A percentile compares a stretch with the other conserved stretches of the same genome.
These are phyloP conservation scores for Dynastes hyllus DNA, from an alignment of 2,888 invertebrate genomes.

Conservation along the genomic window DNA sequence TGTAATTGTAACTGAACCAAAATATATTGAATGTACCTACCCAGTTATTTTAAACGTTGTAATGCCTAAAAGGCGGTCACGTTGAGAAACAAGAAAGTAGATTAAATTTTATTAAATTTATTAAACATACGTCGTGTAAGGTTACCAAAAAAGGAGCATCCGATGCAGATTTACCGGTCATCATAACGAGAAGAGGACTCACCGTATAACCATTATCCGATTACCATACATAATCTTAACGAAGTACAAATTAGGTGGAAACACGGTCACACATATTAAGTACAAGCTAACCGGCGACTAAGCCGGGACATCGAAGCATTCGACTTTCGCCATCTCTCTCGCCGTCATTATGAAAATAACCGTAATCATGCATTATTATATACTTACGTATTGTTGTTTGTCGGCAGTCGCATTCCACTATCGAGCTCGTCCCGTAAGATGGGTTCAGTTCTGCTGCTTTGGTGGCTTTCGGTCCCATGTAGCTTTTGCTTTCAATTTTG, in stretches of 20 bases:
- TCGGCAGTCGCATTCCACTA: slow-evolving; percentile 57
- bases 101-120: too few species aligned
- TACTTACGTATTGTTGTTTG: slow-evolving; percentile 60
- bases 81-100: too few species aligned
- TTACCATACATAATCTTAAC: slow-evolving; percentile 53
- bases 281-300: slow-evolving; percentile 41
- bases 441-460: slow-evolving; percentile 48
- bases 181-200: not conserved
- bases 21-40: too few species aligned
- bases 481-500: too few species aligned
- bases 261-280: slow-evolving; percentile 61
- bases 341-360: slow-evolving; percentile 62
- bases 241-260: slow-evolving; percentile 60
- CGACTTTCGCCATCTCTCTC: slow-evolving; percentile 13
- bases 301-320: slow-evolving; percentile 21
- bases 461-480: slow-evolving; percentile 29
- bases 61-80: too few species aligned
- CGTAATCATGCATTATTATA: slow-evolving; percentile 63
- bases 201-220: slow-evolving; percentile 42
- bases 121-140: too few species aligned
- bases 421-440: slow-evolving; percentile 43
- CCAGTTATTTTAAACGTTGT: too few species aligned
- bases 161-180: slow-evolving; percentile 7
- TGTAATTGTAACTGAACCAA: too few species aligned
- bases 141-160: too few species aligned